Percentiles rank a stretch among this genome's conserved stretches.
Conservation (phyloP, 2,113 vertebrate species). For the Corythornis cristatus region DNA sequence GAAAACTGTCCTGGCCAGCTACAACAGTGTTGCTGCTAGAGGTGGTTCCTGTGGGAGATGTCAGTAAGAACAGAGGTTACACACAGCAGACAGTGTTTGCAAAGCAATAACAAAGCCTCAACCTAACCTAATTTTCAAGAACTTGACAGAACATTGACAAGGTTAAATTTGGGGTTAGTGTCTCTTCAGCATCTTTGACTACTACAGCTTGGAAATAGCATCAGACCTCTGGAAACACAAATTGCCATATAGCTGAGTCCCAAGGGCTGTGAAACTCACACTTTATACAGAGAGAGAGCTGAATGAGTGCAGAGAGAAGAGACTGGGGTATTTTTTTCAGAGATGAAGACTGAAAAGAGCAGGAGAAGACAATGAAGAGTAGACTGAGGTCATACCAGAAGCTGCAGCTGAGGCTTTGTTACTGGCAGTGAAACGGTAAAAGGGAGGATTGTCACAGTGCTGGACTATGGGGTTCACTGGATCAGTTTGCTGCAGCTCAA, state of each 20-base stretch:
- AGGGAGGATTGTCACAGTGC: conserved; percentile 96
- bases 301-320: not conserved
- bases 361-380: not conserved
- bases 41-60: conserved; percentile 84
- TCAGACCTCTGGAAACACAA: not conserved
- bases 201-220: not conserved
- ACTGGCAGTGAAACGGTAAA: conserved; percentile 94
- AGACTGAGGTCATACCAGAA: conserved; percentile 80
- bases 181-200: not conserved
- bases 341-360: not conserved
- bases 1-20: conserved; percentile 90
- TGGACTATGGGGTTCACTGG: conserved; percentile 96
- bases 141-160: not conserved
- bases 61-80: not conserved
- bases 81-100: not conserved
- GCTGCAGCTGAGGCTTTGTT: conserved; percentile 92
- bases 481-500: conserved; percentile 97
- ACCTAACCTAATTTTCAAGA: not conserved
- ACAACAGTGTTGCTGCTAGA: conserved; percentile 97
- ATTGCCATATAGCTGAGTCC: not conserved
- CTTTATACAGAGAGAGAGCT: not conserved
- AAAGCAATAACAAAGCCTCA: not conserved
- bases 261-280: not conserved
- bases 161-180: not conserved
- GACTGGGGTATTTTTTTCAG: not conserved